Evolutionary conservation across 2,797 vertebrate genomes (phyloP), one percentile per base, ranked within the genome.

Genomic region (Pantherophis vulpinus): DNA sequence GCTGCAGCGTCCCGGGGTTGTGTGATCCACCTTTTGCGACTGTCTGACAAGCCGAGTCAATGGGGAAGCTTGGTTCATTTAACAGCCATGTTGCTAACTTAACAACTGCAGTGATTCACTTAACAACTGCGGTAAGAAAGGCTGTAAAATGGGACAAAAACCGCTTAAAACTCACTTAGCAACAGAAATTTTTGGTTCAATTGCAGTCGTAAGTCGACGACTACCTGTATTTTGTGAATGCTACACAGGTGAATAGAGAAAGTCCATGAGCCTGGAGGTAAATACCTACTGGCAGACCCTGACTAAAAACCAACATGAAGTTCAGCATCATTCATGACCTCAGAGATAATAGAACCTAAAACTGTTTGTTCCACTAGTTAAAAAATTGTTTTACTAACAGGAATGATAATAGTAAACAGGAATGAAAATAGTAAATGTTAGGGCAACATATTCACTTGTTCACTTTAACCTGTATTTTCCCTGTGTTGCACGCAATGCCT

Each of bases 401-500:
- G 9, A 47, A 83, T 47, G 74, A 47, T 47, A 83, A 47, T 11
- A 11, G 27, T 91, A 91, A 87, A 18, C 32, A 93, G 37, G 9
- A 47, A 83, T 47, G 74, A 47, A 25, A 83, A 47, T 12, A 11
- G 27, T 91, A 91, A 87, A 29, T 63, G 92, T 87, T 92, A 32
- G 91, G 74, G 59, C 13, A 56, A 54, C 89, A 90, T 16, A 92
- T 54, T 13, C 88, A 61, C 94, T 90, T 87, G 23, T 37, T 10
- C 3, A 59, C 1, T 13, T 0, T 0, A 42, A 56, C 60, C 90
- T 91, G 93, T 87, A 96, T 91, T 93, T 83, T 91, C 90, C 89
- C 88, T 66, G 91, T 92, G 90, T 88, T 87, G 92, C 61, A 95
- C 94, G 93, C 94, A 27, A 32, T 37, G 25, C 54, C 90, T 51